A percentile compares a stretch with the other conserved stretches of the same genome.
Conservation (phyloP, 2,888 invertebrate species). For the Hypselothyrea guttata region DNA sequence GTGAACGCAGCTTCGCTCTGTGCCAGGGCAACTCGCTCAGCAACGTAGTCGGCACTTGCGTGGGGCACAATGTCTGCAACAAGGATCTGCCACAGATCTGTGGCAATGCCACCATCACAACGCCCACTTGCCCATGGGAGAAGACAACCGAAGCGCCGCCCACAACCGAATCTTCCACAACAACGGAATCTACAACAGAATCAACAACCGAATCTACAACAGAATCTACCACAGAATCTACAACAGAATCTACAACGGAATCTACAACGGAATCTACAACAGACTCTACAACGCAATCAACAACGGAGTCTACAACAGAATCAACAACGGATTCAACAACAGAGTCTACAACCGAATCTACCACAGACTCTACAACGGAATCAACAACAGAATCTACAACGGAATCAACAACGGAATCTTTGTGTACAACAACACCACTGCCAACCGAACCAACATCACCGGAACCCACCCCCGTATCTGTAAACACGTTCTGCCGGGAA, state of each 20-base stretch:
- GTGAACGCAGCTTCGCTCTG: conserved; percentile 51
- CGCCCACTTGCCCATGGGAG: conserved; percentile 19
- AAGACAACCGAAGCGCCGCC: neutral
- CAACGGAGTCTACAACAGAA: too few relatives aligned
- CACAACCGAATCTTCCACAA: neutral
- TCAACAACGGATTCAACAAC: too few relatives aligned
- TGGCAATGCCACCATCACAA: conserved; percentile 12
- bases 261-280: too few relatives aligned
- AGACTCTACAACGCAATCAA: too few relatives aligned
- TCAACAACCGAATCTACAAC: neutral
- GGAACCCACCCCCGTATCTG: neutral
- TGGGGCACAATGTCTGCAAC: conserved; percentile 21
- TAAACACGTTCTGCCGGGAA: conserved; percentile 5
- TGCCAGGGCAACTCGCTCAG: conserved; percentile 54
- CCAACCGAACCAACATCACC: neutral
- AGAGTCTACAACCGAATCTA: too few relatives aligned
- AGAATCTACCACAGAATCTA: neutral
- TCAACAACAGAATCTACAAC: too few relatives aligned
- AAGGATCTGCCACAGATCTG: conserved; percentile 16
- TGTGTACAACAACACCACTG: too few relatives aligned
- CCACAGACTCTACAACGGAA: too few relatives aligned
- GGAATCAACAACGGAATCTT: too few relatives aligned
- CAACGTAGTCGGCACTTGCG: conserved; percentile 42
- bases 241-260: too few relatives aligned
- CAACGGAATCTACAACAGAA: neutral